phyloP scores from a whole-genome alignment of 2,113 vertebrate species.

The Phalacrocorax carbo region DNA sequence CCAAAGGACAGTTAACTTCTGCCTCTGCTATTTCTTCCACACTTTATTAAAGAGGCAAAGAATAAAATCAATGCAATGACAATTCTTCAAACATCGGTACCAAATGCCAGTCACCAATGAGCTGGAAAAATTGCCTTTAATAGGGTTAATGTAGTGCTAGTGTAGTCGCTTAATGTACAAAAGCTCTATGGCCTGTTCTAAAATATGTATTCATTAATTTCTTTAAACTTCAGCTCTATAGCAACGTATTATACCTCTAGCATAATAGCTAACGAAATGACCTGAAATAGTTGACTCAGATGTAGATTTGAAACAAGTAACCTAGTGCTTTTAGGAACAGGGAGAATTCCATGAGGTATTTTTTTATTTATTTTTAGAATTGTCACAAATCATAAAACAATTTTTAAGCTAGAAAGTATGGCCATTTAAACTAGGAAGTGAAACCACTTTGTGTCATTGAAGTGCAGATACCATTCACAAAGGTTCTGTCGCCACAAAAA shows the following conservation, averaged over 20 bases:
- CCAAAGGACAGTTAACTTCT: conserved; percentile 25
- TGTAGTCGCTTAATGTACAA: conserved; percentile 9
- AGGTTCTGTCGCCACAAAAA: neutral
- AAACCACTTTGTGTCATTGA: neutral
- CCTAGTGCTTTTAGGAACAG: neutral
- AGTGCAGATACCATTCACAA: neutral
- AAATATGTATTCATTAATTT: conserved; percentile 37
- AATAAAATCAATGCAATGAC: conserved; percentile 47
- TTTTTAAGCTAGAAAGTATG: neutral
- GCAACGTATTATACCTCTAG: neutral
- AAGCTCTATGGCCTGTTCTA: conserved; percentile 4
- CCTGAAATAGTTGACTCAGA: neutral
- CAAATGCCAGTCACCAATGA: conserved; percentile 58
- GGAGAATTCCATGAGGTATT: neutral
- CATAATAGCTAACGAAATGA: neutral
- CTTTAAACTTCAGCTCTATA: neutral
- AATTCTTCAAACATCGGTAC: conserved; percentile 29
- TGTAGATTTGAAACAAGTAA: neutral
- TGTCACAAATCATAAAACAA: neutral
- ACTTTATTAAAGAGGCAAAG: conserved; percentile 39
- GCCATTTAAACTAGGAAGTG: neutral
- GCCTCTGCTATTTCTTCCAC: conserved; percentile 18
- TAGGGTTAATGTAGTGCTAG: conserved; percentile 28
- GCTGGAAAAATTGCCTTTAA: conserved; percentile 55
- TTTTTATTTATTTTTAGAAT: neutral